These are phyloP conservation scores for Drosophila erecta DNA, from an alignment of 1,140 invertebrate species.

Conservation along the genomic window DNA sequence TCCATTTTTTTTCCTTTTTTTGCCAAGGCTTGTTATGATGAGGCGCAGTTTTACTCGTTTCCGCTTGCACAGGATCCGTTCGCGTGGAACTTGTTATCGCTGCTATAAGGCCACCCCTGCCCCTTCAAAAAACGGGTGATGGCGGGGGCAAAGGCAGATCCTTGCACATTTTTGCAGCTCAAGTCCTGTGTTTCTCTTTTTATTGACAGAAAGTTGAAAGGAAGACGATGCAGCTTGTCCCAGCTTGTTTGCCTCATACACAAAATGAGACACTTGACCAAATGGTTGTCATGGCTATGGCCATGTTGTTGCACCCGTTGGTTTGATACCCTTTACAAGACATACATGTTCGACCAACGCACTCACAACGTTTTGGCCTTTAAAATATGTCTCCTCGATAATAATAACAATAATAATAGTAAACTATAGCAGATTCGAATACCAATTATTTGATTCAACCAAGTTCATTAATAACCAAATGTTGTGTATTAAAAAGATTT, in stretches of 20 bases:
- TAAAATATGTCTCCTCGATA: too few species aligned
- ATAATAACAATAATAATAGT: too few species aligned
- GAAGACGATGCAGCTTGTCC: conserved; percentile 21
- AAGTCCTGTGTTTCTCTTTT: conserved; percentile 20
- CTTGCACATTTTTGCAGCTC: conserved; percentile 52
- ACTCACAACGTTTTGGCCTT: too few species aligned
- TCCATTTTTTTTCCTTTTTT: conserved; percentile 5
- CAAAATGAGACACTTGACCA: conserved; percentile 74
- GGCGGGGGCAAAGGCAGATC: background rate
- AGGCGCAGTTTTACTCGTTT: conserved; percentile 56
- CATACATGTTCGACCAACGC: too few species aligned
- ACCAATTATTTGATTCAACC: too few species aligned
- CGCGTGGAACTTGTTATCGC: conserved; percentile 74
- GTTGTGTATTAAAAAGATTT: too few species aligned
- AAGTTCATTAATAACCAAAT: too few species aligned
- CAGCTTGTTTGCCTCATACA: conserved; percentile 69
- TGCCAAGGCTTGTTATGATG: conserved; percentile 44
- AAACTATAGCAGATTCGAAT: too few species aligned
- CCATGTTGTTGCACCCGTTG: conserved; percentile 16
- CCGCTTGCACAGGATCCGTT: conserved; percentile 64
- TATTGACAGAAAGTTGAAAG: conserved; percentile 63
- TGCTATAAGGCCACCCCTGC: background rate
- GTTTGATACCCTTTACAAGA: conserved; percentile 1
- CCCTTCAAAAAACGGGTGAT: background rate
- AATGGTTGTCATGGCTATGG: conserved; percentile 51